A percentile compares a stretch with the other conserved stretches of the same genome.
phyloP scores from a whole-genome alignment of 1,140 invertebrate species.

The Galendromus occidentalis region DNA sequence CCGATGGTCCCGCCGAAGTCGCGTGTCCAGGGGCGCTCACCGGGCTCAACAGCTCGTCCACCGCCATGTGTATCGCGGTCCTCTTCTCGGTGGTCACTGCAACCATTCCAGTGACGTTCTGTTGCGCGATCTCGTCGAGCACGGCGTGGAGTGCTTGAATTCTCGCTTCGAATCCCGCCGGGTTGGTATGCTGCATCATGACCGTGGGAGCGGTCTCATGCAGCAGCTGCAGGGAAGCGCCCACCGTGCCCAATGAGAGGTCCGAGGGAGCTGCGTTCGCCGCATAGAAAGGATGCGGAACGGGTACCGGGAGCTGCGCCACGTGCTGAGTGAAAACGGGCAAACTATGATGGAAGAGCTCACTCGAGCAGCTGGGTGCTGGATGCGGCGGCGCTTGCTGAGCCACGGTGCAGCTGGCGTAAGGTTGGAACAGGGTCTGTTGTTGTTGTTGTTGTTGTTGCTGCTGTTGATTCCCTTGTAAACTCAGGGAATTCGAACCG shows the following conservation, averaged over 20 bases:
- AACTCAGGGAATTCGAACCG: neutral
- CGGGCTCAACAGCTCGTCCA: neutral
- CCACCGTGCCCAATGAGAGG: neutral
- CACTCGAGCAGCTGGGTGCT: too few species aligned
- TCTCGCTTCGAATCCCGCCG: neutral
- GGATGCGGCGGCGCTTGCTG: too few species aligned
- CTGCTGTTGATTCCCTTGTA: neutral
- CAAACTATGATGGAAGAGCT: too few species aligned
- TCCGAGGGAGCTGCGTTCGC: neutral
- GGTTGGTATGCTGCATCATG: neutral
- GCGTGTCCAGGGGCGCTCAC: too few species aligned
- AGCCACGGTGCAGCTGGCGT: neutral
- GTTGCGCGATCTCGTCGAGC: neutral
- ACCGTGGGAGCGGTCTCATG: neutral
- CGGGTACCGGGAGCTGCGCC: neutral
- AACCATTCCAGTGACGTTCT: neutral
- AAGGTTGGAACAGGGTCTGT: constrained; percentile 5
- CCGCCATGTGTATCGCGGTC: neutral
- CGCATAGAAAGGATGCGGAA: neutral
- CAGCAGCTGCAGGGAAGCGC: neutral
- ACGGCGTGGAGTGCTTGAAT: neutral
- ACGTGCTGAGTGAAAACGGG: neutral
- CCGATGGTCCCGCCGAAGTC: too few species aligned
- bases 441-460: neutral
- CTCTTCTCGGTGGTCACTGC: neutral